phyloP scores from a whole-genome alignment of 2,888 invertebrate species.

The Leptinotarsa tumamoca region DNA sequence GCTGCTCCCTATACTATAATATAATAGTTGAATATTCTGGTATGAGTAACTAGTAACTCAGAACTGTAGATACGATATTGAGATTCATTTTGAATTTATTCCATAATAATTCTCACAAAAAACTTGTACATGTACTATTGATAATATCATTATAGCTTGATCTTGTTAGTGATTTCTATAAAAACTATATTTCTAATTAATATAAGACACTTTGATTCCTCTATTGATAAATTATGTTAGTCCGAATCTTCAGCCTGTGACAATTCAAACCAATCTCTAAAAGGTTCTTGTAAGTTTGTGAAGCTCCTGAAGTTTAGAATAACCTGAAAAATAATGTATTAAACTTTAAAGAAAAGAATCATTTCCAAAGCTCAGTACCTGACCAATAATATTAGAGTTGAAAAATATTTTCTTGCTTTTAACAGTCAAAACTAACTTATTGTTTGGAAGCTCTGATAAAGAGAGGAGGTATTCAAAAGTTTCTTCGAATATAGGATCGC shows the following conservation, averaged over 20 bases:
- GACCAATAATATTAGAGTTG: constrained; percentile 74
- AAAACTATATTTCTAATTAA: background rate
- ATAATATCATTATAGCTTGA: background rate
- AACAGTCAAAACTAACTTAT: constrained; percentile 82
- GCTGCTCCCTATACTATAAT: too few relatives aligned
- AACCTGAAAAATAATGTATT: constrained; percentile 68
- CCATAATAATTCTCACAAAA: background rate
- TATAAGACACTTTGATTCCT: background rate
- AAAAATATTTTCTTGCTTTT: constrained; percentile 84
- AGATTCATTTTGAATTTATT: background rate
- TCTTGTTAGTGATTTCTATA: background rate
- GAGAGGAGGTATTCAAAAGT: constrained; percentile 88
- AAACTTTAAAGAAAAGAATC: background rate
- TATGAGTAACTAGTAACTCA: too few relatives aligned
- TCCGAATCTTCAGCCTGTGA: constrained; percentile 51
- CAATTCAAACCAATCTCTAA: constrained; percentile 79
- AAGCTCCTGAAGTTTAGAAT: constrained; percentile 75
- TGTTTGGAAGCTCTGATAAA: constrained; percentile 78
- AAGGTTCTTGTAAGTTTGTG: constrained; percentile 74
- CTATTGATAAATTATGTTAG: constrained; percentile 35
- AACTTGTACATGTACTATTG: background rate
- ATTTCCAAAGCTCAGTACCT: constrained; percentile 52
- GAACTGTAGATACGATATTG: background rate
- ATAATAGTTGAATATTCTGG: too few relatives aligned
- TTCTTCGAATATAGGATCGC: constrained; percentile 89